Evolutionary conservation across 1,140 invertebrate species (phyloP), one percentile per base, ranked within the genome.

Genomic region (Musca vetustissima): DNA sequence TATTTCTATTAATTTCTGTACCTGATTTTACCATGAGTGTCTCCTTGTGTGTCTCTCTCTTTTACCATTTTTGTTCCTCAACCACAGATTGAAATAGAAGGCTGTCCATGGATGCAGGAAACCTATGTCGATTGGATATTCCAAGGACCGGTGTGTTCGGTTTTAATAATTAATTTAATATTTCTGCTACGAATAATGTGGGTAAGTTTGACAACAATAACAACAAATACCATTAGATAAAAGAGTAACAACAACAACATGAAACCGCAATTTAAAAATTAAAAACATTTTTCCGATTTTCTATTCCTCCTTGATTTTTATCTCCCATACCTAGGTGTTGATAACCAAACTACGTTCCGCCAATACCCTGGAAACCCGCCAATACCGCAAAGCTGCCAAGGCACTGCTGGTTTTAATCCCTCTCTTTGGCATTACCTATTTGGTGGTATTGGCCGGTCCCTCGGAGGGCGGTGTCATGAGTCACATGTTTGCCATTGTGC

Each of bases 151-250:
- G 89, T 90, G 1, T 85, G 93, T 64, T 82, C 86, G 13, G 91
- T 93, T 15, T 85, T 94, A 7, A 88, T 90, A 68, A 84, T 93
- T 53, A 98, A 98, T 82, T 86, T 94, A 2, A 85, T 95, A 69
- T 97, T 97, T 82, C 88, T 97, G 52, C 85, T 90, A 71, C 90
- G 91, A 83, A 96, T 98, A 74, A 96, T 98, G 91, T 95, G 93
- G 93, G 94, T 94, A 74, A 87, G 90, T 73, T 48, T 28, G n/a
- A n/a, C n/a, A n/a, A n/a, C n/a, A n/a, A n/a, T n/a, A 15, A 52
- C 21, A 22, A 43, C 36, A 43, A 43, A 52, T 6, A 4, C 49
- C 17, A 52, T 52, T 52, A 14, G 49, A 52, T 7, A 19, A 19
- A 28, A 9, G 17, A 52, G 1, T 11, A 49, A 49, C 6, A 15